Evolutionary conservation across 2,113 vertebrate genomes (phyloP).

Genomic region (Psilopogon haemacephalus): DNA sequence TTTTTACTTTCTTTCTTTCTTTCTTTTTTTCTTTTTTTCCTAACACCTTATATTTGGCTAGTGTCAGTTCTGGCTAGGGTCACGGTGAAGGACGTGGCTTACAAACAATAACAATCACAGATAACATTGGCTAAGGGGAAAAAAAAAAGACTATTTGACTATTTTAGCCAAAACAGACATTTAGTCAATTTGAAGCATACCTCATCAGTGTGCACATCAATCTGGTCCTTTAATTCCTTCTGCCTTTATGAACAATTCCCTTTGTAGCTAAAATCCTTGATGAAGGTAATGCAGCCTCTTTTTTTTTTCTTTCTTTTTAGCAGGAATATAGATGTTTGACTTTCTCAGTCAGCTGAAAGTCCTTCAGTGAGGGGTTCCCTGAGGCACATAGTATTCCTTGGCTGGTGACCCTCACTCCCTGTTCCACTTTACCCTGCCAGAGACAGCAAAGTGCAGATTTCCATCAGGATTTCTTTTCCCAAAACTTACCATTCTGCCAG

Average conservation of each 20-base stretch:
- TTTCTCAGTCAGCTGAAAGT: constrained; percentile 38
- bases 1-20: background rate
- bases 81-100: background rate
- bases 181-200: constrained; percentile 29
- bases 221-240: constrained; percentile 43
- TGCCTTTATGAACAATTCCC: constrained; percentile 43
- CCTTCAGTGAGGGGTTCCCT: constrained; percentile 28
- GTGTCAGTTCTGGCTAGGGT: background rate
- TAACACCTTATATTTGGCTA: background rate
- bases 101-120: background rate
- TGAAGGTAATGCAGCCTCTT: background rate
- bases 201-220: constrained; percentile 42
- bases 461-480: background rate
- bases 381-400: background rate
- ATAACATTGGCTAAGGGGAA: background rate
- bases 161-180: constrained; percentile 36
- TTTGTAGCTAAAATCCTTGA: constrained; percentile 19
- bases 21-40: background rate
- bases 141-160: background rate
- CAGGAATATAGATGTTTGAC: constrained; percentile 21
- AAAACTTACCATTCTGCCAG: background rate
- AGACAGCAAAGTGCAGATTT: background rate
- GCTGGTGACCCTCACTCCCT: constrained; percentile 3
- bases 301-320: constrained; percentile 17
- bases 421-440: background rate